Evolutionary conservation across 2,888 invertebrate species (phyloP), one percentile per base, ranked within the genome.

Genomic region (Auanema sp.): DNA sequence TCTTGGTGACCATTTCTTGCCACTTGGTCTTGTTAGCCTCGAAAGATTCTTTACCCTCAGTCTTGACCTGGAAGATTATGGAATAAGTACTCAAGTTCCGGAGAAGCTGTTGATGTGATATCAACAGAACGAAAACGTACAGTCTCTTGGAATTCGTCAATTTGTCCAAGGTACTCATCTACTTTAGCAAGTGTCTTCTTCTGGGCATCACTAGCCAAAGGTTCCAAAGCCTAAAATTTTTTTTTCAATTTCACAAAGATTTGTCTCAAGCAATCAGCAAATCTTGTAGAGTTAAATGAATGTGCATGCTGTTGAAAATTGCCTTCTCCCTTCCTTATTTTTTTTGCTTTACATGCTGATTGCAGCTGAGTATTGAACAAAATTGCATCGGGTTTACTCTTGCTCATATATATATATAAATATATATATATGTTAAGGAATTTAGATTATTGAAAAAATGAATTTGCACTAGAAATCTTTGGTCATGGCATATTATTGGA

Each of bases 11-110:
- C 69, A 75, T 68, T 40, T 60, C 23, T 53, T 71, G 58, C 78
- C 78, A 78, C 60, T 67, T 72, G 56, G 43, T 51, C 65, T 75
- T 75, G 69, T 76, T 78, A 65, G 76, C 68, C 12, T 67, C 64
- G 71, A 78, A 78, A 25, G 68, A 65, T 2, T 52, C 65, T 40
- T 66, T 60, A 33, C 76, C 76, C 10, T 70, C 70, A 42, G 65
- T 41, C n/a, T 57, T 60, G 25, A 72, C 71, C 78, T 78, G 65
- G n/a, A 76, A 68, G n/a, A 1, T 11, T 33, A 24, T n/a, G 43
- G 43, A 43, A 43, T n/a, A 2, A 18, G 16, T 12, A 12, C 14
- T 16, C 16, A 5, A 16, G 51, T n/a, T 23, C 23, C 24, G 6
- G 47, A 47, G 3, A 10, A 16, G 21, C 10, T 47, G 47, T 5